Conservation (phyloP, 2,113 vertebrate genomes). For the Gavia stellata region DNA sequence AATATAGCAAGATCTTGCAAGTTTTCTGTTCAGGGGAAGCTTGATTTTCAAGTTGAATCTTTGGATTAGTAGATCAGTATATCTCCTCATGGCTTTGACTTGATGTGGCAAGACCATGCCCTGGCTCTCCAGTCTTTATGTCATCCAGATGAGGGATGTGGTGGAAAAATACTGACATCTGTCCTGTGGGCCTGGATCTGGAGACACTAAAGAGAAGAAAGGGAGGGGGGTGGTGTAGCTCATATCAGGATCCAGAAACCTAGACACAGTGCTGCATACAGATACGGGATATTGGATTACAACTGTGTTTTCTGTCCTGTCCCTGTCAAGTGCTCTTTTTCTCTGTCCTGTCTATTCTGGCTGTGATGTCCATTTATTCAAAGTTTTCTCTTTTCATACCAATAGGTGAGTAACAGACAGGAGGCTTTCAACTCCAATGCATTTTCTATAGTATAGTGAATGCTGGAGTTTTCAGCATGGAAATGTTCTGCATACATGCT, state of each 20-base stretch:
- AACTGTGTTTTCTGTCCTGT: not conserved
- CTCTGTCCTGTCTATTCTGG: not conserved
- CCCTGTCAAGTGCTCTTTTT: not conserved
- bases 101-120: not conserved
- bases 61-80: not conserved
- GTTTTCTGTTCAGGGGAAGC: not conserved
- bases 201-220: not conserved
- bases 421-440: not conserved
- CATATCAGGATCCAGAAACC: not conserved
- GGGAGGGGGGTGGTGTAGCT: rapidly evolving
- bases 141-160: not conserved
- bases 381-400: not conserved
- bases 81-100: not conserved
- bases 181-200: not conserved
- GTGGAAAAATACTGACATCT: not conserved
- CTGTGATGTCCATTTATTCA: not conserved
- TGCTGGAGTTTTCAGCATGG: not conserved
- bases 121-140: not conserved
- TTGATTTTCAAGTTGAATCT: not conserved
- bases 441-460: not conserved
- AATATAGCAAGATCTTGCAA: not conserved
- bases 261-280: not conserved
- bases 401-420: rapidly evolving
- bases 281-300: not conserved
- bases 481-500: not conserved